phyloP scores from a whole-genome alignment of 2,113 vertebrate genomes.

The Phocoena sinus region DNA sequence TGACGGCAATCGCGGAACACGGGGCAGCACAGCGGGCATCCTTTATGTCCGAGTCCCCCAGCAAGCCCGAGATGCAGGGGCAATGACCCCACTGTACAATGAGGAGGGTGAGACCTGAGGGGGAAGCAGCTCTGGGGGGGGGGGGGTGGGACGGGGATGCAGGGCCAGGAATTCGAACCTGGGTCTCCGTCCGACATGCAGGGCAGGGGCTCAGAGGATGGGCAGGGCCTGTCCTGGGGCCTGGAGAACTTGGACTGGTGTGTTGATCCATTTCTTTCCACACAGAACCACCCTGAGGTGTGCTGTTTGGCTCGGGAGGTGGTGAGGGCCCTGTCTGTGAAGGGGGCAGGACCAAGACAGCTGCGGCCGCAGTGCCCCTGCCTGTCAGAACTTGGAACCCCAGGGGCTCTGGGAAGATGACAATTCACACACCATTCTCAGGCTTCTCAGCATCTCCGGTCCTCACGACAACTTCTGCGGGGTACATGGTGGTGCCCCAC shows the following conservation, averaged over 20 bases:
- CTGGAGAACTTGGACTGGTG: background rate
- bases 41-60: background rate
- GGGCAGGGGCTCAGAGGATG: too few relatives aligned
- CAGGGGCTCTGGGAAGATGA: background rate
- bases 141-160: too few relatives aligned
- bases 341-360: background rate
- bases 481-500: too few relatives aligned
- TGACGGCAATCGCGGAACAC: accelerated
- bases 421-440: accelerated
- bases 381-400: accelerated
- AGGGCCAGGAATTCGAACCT: background rate
- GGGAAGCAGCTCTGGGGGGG: background rate
- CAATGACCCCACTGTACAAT: background rate
- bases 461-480: accelerated
- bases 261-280: background rate
- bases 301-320: background rate
- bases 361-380: background rate
- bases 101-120: background rate
- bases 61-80: accelerated
- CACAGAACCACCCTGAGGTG: background rate
- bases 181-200: background rate
- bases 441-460: background rate
- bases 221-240: background rate
- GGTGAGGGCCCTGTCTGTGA: background rate
- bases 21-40: accelerated